Base-by-base conservation (phyloP, 2,888 invertebrate genomes). In the Clitarchus hookeri region DNA sequence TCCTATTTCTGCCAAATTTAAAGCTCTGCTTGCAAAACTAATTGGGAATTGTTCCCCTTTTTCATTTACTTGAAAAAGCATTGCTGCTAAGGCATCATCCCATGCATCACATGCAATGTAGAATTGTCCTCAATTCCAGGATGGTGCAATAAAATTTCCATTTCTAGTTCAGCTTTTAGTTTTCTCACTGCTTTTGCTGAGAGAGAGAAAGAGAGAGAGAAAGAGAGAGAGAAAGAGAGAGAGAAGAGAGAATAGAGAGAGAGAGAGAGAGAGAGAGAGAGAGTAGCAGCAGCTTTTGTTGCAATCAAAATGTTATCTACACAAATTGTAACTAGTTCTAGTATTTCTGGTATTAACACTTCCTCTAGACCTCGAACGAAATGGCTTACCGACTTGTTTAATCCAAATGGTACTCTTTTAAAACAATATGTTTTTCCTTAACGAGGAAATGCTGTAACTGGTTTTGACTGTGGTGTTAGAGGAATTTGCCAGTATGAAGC, bases 261-360 rank as follows among this genome's bases (percentile, higher is more conserved):
- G n/a, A n/a, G n/a, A n/a, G n/a, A n/a, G n/a, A n/a, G n/a, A n/a
- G n/a, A n/a, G n/a, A n/a, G n/a, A n/a, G n/a, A n/a, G n/a, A n/a
- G n/a, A n/a, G n/a, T n/a, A n/a, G n/a, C n/a, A n/a, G n/a, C 12
- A 36, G 86, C 85, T 3, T 82, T 65, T 0, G 90, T 90, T 0
- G 88, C 88, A 0, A 90, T 87, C 12, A 90, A 84, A 16, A 90
- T 84, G 85, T 90, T 90, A 87, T 90, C 90, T 13, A 90, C 88
- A 86, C 90, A 90, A n/a, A 82, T 36, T 1, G 82, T 82, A 23
- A 44, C 44, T 25, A 27, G 8, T 19, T 16, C 27, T 27, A 82
- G 44, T 36, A 82, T 23, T 36, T 82, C 27, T 6, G 27, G 27
- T 27, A 8, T 27, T 23, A 82, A 16, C 13, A 82, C 2, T 19